phyloP scores from a whole-genome alignment of 1,140 invertebrate species.

The Pinna nobilis region DNA sequence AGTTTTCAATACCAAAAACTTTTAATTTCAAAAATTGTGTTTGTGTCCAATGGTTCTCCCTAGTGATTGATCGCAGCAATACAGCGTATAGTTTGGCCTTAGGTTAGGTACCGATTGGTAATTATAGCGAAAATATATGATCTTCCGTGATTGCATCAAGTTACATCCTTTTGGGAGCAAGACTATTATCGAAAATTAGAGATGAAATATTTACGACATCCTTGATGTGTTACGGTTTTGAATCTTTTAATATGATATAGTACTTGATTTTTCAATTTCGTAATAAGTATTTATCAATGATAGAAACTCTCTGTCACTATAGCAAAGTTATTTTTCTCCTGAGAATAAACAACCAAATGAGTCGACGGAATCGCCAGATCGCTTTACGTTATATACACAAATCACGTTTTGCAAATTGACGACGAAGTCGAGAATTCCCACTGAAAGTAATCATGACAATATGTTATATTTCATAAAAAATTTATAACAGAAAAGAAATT shows the following conservation, averaged over 20 bases:
- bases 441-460: too few relatives aligned
- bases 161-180: slow-evolving; percentile 32
- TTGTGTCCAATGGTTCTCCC: slow-evolving; percentile 34
- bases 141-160: slow-evolving; percentile 32
- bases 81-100: slow-evolving; percentile 26
- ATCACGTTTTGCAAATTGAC: too few relatives aligned
- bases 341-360: slow-evolving; percentile 3
- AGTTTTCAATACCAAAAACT: slow-evolving; percentile 48
- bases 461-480: too few relatives aligned
- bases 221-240: slow-evolving; percentile 33
- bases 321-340: not conserved
- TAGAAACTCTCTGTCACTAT: slow-evolving; percentile 24
- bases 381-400: slow-evolving; percentile 13
- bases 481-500: too few relatives aligned
- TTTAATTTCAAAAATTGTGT: slow-evolving; percentile 52
- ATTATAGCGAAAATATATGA: slow-evolving; percentile 42
- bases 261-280: slow-evolving; percentile 38
- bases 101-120: slow-evolving; percentile 36
- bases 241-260: slow-evolving; percentile 45
- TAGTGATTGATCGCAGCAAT: slow-evolving; percentile 6
- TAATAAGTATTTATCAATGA: slow-evolving; percentile 44
- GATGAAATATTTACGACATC: slow-evolving; percentile 41
- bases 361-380: slow-evolving; percentile 9
- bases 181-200: slow-evolving; percentile 43
- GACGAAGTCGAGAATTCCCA: too few relatives aligned